Evolutionary conservation across 2,113 vertebrate species (phyloP).

Genomic region (Pitta sordida): DNA sequence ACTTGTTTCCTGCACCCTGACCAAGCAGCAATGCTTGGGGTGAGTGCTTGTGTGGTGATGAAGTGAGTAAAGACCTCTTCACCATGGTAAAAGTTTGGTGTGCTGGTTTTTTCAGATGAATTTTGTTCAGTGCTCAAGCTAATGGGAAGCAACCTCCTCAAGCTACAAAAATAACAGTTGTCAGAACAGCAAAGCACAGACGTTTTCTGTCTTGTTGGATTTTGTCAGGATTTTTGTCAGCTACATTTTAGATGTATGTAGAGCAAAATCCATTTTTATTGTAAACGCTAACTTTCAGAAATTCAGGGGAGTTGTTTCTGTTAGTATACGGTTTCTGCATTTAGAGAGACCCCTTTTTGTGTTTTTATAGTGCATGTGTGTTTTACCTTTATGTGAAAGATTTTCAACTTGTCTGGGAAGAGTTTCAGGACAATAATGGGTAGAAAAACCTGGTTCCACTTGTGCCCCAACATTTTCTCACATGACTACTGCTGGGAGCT

Average conservation of each 20-base stretch:
- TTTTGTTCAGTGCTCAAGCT: not conserved
- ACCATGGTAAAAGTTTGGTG: not conserved
- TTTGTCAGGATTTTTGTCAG: not conserved
- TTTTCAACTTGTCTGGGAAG: not conserved
- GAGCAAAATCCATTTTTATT: not conserved
- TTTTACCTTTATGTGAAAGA: not conserved
- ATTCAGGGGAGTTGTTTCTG: not conserved
- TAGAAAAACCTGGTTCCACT: not conserved
- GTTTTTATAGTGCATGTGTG: not conserved
- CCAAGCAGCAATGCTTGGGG: not conserved
- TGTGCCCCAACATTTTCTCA: not conserved
- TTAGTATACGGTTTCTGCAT: not conserved
- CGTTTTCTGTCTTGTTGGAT: not conserved
- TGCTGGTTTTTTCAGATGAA: constrained; percentile 15
- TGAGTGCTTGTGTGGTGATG: not conserved
- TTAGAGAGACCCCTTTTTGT: not conserved
- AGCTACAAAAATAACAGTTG: not conserved
- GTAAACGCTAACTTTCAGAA: not conserved
- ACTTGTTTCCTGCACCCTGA: not conserved
- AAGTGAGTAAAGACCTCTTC: not conserved
- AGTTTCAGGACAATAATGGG: not conserved
- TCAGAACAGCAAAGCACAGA: not conserved
- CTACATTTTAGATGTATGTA: not conserved
- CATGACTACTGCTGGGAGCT: not conserved
- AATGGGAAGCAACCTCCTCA: not conserved